Evolutionary conservation across 2,113 vertebrate species (phyloP).

Genomic region (Lophius piscatorius): DNA sequence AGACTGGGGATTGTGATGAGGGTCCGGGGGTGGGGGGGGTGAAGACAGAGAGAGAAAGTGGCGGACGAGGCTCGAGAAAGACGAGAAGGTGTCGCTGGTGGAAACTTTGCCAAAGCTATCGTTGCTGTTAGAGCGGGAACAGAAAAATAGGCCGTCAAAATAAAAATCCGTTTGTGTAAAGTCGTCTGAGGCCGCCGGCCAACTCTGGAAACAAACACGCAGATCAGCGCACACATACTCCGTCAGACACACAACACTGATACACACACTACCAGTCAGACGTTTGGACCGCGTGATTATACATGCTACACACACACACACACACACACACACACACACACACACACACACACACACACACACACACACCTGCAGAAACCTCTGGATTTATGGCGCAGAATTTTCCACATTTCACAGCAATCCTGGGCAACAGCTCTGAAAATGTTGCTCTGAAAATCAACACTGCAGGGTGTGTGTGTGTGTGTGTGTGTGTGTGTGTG

Average conservation of each 20-base stretch:
- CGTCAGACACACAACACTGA: background rate
- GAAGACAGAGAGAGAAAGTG: slow-evolving; percentile 14
- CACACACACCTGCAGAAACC: slow-evolving; percentile 15
- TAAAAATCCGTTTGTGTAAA: slow-evolving; percentile 48
- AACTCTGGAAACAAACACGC: slow-evolving; percentile 43
- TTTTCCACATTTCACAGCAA: slow-evolving; percentile 38
- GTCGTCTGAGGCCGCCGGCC: slow-evolving; percentile 25
- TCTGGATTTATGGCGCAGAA: slow-evolving; percentile 22
- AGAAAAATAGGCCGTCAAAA: slow-evolving; percentile 59
- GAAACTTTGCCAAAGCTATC: slow-evolving; percentile 48
- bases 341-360: background rate
- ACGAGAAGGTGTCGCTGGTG: slow-evolving; percentile 61
- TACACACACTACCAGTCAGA: background rate
- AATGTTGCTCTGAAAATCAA: slow-evolving; percentile 41
- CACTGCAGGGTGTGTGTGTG: too few relatives aligned
- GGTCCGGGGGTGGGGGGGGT: slow-evolving; percentile 21
- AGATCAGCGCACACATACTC: slow-evolving; percentile 7
- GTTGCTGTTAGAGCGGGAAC: slow-evolving; percentile 42
- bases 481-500: too few relatives aligned
- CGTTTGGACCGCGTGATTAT: too few relatives aligned
- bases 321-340: background rate
- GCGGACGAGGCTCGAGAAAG: slow-evolving; percentile 45
- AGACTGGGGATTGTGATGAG: slow-evolving; percentile 11
- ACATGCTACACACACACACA: background rate
- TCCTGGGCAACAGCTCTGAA: slow-evolving; percentile 52